Evolutionary conservation across 2,797 vertebrate species (phyloP).

Genomic region (Bovichtus variegatus): DNA sequence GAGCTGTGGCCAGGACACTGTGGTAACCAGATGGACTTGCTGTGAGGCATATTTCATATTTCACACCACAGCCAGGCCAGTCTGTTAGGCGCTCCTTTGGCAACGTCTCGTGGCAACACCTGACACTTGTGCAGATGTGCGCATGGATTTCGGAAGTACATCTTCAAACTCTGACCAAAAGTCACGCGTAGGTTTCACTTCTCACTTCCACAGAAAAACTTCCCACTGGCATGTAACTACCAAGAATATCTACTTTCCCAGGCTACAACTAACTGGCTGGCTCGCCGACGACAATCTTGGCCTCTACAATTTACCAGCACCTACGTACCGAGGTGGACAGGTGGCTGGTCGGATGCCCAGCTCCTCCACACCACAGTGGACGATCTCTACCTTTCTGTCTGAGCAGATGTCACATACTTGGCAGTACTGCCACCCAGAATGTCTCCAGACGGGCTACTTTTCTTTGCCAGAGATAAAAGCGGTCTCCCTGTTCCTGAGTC

Average conservation of each 20-base stretch:
- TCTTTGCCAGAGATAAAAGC: slow-evolving; percentile 37
- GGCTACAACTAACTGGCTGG: slow-evolving; percentile 8
- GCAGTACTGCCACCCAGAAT: slow-evolving; percentile 44
- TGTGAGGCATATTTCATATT: slow-evolving; percentile 57
- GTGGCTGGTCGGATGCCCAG: slow-evolving; percentile 56
- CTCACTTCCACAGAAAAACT: slow-evolving; percentile 4
- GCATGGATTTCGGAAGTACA: slow-evolving; percentile 5
- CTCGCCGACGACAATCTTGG: slow-evolving; percentile 14
- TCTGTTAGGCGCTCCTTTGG: slow-evolving; percentile 35
- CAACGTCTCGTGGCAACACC: slow-evolving; percentile 14
- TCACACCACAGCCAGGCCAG: slow-evolving; percentile 27
- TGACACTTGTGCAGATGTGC: slow-evolving; percentile 39
- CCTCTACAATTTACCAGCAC: slow-evolving; percentile 33
- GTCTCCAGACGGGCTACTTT: slow-evolving; percentile 25
- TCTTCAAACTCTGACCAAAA: slow-evolving; percentile 5
- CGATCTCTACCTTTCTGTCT: slow-evolving; percentile 33
- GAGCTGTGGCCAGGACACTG: slow-evolving; percentile 40
- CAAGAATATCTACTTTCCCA: slow-evolving; percentile 20
- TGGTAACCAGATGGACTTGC: slow-evolving; percentile 66
- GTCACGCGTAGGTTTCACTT: not conserved
- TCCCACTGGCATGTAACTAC: not conserved
- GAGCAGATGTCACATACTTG: slow-evolving; percentile 65
- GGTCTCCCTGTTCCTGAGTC: slow-evolving; percentile 17
- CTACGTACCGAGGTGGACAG: slow-evolving; percentile 45
- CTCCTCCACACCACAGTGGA: slow-evolving; percentile 41